Base-by-base conservation (phyloP, 1,140 invertebrate genomes). In the Drosophila cardini region DNA sequence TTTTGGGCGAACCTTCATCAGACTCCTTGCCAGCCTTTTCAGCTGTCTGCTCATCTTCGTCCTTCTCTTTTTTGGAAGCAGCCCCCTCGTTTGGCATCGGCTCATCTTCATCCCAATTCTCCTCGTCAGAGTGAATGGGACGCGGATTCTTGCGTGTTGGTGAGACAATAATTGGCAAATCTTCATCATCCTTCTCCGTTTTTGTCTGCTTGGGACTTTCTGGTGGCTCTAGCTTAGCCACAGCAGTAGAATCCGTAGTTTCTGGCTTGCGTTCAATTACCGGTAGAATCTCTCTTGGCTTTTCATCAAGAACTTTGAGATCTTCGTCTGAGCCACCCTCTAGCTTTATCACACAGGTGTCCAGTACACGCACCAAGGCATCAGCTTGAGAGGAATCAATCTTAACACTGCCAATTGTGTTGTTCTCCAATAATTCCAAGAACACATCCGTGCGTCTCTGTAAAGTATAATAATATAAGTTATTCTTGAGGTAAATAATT, bases 251-350 rank as follows among this genome's bases (percentile, higher is more conserved):
- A 6, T 87, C 78, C 21, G 16, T 48, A 0, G 67, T 42, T 34
- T 89, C 85, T 1, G 65, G 4, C 26, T 74, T 86, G 8, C 80
- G 70, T 10, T 90, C 85, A 53, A 60, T 71, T 1, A 73, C 42
- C 4, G 62, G 13, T 0, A 46, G n/a, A 2, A 56, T 8, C 9
- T 91, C 90, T 46, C 68, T 79, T 56, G 94, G 93, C 71, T 94
- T 94, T 61, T 95, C 93, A 81, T 98, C 97, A 4, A 99, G 93
- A 11, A 96, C 93, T 79, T 96, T 96, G 2, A 99, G 93, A 93
- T 99, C 98, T 82, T 97, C 95, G 73, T 99, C 98, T n/a, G 95
- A 96, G 3, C 99, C 99, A 46, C 98, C 98, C 94, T 99, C 99
- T 11, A 99, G 93, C 92, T 98, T 97, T 69, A 99, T 98, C 1